phyloP scores from a whole-genome alignment of 2,797 vertebrate genomes.

The Poeciliopsis turneri region DNA sequence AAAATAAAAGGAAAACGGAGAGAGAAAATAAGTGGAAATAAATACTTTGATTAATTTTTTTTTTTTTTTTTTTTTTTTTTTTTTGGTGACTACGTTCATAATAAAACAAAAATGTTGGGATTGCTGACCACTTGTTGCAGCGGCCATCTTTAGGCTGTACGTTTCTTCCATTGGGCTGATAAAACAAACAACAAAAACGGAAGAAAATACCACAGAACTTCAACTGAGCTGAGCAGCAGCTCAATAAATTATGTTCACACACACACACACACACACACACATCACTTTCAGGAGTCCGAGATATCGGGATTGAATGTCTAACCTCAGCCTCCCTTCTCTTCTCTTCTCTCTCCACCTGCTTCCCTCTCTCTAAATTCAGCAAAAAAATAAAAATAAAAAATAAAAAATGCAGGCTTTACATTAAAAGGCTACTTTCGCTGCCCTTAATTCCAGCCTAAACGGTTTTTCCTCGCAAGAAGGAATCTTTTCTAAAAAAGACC shows the following conservation, averaged over 20 bases:
- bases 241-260: constrained; percentile 15
- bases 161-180: neutral
- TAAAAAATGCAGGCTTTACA: constrained; percentile 87
- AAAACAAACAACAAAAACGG: neutral
- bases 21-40: neutral
- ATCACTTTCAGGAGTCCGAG: constrained; percentile 39
- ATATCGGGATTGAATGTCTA: constrained; percentile 57
- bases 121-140: constrained; percentile 60
- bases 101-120: neutral
- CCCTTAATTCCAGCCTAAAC: constrained; percentile 99
- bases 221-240: neutral
- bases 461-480: constrained; percentile 97
- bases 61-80: neutral
- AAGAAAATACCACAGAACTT: neutral
- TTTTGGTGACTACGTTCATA: neutral
- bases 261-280: neutral
- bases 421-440: constrained; percentile 93
- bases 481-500: constrained; percentile 93
- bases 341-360: constrained; percentile 28
- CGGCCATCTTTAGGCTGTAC: neutral
- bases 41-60: neutral
- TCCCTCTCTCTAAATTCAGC: constrained; percentile 73
- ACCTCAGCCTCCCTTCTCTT: constrained; percentile 49
- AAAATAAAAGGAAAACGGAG: neutral
- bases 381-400: constrained; percentile 55